Base-by-base conservation (phyloP, 1,140 invertebrate genomes). In the Apocrypta bakeri region DNA sequence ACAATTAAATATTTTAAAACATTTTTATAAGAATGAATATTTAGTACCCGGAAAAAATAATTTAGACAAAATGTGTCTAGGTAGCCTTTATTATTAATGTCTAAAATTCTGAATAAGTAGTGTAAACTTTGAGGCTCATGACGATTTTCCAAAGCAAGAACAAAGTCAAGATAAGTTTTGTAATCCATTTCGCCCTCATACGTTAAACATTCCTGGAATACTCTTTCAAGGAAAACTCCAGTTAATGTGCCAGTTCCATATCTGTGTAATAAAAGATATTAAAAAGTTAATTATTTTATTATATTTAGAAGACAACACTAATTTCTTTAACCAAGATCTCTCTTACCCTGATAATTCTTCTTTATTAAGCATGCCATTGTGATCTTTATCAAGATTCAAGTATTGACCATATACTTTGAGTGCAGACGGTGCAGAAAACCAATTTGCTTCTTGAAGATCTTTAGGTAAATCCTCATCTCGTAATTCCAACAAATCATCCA, bases 131-230 rank as follows among this genome's bases (percentile, higher is more conserved):
- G 97, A 0, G 97, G 97, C 89, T 99, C 98, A 81, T 96, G 95
- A 27, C 97, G 94, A 92, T 99, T 98, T 90, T 99, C 98, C 83
- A 99, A 91, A 0, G 98, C 98, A 33, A 99, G 92, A 0, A 98
- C 97, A 92, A 99, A 97, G 89, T 99, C 98, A 25, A 99, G 90
- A 91, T 98, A 99, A 0, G 97, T 98, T 92, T 99, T 99, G 90
- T 99, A 99, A 91, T 99, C 98, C 96, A 99, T 99, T 94, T 99
- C 98, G 9, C 97, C 98, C 87, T 98, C 96, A 89, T 98, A 99
- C 0, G 98, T 99, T 0, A 98, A 93, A 87, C 97, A 98, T 88
- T 98, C 98, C 92, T 99, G 97, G 92, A 99, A 99, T 0, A 99
- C 96, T 71, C 98, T 93, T 85, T 98, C 97, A 14, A 99, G 93